Evolutionary conservation across 2,797 vertebrate genomes (phyloP).

Genomic region (Acrossocheilus fasciatus): DNA sequence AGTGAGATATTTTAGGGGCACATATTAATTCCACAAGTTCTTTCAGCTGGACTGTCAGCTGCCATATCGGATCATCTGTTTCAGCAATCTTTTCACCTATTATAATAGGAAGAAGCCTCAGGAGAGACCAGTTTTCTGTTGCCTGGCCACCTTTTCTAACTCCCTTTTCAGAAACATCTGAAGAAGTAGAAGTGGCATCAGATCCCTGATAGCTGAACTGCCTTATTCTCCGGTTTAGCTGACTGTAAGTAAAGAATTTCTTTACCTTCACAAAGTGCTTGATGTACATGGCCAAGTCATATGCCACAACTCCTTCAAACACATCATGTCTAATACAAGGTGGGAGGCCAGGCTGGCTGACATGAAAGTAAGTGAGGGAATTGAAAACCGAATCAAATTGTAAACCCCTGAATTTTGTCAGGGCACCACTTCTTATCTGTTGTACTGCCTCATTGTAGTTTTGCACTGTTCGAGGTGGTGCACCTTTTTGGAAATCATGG

Average conservation of each 20-base stretch:
- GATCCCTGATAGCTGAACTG: constrained; percentile 46
- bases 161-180: constrained; percentile 26
- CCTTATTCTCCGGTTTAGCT: constrained; percentile 40
- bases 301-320: constrained; percentile 54
- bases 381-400: constrained; percentile 56
- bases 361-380: constrained; percentile 47
- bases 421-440: constrained; percentile 19
- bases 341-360: constrained; percentile 49
- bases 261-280: constrained; percentile 41
- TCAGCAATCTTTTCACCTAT: constrained; percentile 52
- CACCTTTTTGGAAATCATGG: constrained; percentile 24
- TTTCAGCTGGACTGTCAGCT: constrained; percentile 38
- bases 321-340: constrained; percentile 45
- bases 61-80: constrained; percentile 31
- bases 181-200: constrained; percentile 28
- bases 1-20: constrained; percentile 36
- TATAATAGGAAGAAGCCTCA: constrained; percentile 58
- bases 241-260: constrained; percentile 35
- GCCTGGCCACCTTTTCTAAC: constrained; percentile 48
- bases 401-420: constrained; percentile 27
- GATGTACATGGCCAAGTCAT: constrained; percentile 55
- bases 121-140: constrained; percentile 60
- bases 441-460: constrained; percentile 51
- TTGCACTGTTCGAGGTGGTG: constrained; percentile 32
- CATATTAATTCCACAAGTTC: constrained; percentile 40